phyloP scores from a whole-genome alignment of 2,797 vertebrate species.

The Aeoliscus strigatus region DNA sequence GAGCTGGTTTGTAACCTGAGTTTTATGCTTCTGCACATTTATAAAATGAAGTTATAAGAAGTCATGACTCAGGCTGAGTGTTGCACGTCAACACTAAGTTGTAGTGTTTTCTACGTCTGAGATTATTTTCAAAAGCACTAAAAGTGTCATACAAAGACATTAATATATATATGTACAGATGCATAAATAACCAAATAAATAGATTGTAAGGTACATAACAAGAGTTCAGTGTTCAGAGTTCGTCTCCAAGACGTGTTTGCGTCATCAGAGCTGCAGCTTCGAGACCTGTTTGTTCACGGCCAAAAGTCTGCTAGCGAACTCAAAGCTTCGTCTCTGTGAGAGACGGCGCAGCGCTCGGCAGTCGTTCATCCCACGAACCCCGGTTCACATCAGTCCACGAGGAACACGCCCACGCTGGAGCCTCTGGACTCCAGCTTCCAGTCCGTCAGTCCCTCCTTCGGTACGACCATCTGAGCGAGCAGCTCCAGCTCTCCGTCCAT shows the following conservation, averaged over 20 bases:
- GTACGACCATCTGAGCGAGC: constrained; percentile 8
- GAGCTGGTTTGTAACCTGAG: too few relatives aligned
- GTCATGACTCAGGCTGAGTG: constrained; percentile 12
- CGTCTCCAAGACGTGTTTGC: constrained; percentile 8
- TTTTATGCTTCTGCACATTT: constrained; percentile 10
- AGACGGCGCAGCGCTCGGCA: too few relatives aligned
- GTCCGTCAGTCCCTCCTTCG: rapidly evolving
- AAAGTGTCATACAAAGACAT: constrained; percentile 2
- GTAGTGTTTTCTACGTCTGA: constrained; percentile 61
- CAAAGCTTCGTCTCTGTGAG: too few relatives aligned
- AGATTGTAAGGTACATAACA: constrained; percentile 13
- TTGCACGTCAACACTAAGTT: constrained; percentile 52
- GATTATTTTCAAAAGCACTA: constrained; percentile 17
- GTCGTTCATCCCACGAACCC: too few relatives aligned
- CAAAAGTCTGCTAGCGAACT: too few relatives aligned
- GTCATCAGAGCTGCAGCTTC: constrained; percentile 6
- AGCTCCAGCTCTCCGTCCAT: rapidly evolving
- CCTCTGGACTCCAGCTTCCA: constrained; percentile 44
- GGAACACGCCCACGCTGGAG: constrained; percentile 64
- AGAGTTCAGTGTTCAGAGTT: constrained; percentile 18
- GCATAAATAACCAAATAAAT: constrained; percentile 50
- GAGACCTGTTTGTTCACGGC: constrained; percentile 4
- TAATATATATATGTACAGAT: constrained; percentile 54
- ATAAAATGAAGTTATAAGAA: constrained; percentile 22
- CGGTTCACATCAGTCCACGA: constrained; percentile 41